Evolutionary conservation across 1,140 invertebrate species (phyloP).

Genomic region (Drosophila nannoptera): DNA sequence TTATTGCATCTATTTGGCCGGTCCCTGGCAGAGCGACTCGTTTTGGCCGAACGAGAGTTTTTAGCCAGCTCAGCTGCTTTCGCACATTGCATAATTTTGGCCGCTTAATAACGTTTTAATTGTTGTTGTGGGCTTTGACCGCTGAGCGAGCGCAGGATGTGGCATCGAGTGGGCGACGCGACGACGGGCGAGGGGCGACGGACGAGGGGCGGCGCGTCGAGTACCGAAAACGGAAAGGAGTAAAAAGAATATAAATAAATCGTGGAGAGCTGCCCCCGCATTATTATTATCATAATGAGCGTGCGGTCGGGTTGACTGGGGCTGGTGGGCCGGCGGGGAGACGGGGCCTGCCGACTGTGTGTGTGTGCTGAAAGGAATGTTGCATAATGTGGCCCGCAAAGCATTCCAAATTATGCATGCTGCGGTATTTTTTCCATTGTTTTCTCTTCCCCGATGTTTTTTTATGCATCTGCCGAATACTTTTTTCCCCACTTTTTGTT

Average conservation of each 20-base stretch:
- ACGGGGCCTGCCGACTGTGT: not conserved
- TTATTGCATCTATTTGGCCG: constrained; percentile 17
- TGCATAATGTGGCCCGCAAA: constrained; percentile 70
- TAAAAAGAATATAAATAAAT: constrained; percentile 28
- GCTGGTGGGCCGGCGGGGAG: not conserved
- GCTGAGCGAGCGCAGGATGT: constrained; percentile 3
- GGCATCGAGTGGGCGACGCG: no score
- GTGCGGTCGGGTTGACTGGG: constrained; percentile 36
- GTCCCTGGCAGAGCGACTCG: constrained; percentile 11
- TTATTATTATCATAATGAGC: constrained; percentile 76
- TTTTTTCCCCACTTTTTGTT: constrained; percentile 6
- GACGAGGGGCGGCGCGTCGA: not conserved
- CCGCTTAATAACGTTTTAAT: constrained; percentile 76
- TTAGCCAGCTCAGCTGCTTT: constrained; percentile 22
- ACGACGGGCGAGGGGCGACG: not conserved
- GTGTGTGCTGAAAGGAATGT: constrained; percentile 63
- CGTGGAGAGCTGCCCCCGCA: constrained; percentile 48
- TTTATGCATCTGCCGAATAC: constrained; percentile 14
- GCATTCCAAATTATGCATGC: constrained; percentile 71
- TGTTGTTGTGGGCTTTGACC: constrained; percentile 74
- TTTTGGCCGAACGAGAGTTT: constrained; percentile 5
- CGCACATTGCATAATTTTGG: constrained; percentile 65
- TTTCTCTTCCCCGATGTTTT: constrained; percentile 37
- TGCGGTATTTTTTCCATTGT: constrained; percentile 68
- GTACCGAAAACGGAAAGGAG: not conserved